Conservation (phyloP, 2,888 invertebrate genomes). For the Hyles lineata region DNA sequence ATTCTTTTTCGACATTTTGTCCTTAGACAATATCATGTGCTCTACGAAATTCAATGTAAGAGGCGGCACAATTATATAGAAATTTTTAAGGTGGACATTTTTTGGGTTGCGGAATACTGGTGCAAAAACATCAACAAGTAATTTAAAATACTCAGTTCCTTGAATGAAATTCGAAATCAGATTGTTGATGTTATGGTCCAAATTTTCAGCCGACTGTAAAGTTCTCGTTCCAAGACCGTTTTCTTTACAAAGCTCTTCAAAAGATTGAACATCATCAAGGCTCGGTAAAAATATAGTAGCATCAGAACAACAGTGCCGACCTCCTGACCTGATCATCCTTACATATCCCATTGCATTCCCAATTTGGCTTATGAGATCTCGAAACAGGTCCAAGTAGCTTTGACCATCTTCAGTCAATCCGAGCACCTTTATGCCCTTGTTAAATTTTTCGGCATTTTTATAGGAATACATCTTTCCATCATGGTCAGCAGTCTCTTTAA, state of each 20-base stretch:
- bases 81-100: conserved; percentile 95
- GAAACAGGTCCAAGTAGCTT: conserved; percentile 96
- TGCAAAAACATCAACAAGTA: conserved; percentile 96
- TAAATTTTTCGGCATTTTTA: conserved; percentile 96
- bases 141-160: conserved; percentile 94
- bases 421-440: conserved; percentile 94
- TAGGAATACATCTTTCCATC: conserved; percentile 91
- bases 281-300: conserved; percentile 95
- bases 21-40: conserved; percentile 95
- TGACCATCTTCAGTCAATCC: conserved; percentile 92
- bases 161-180: conserved; percentile 93
- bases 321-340: conserved; percentile 96
- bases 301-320: conserved; percentile 95
- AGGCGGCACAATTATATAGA: conserved; percentile 97
- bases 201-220: conserved; percentile 87
- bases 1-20: conserved; percentile 96
- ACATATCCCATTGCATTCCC: conserved; percentile 99
- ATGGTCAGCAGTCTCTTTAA: conserved; percentile 89
- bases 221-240: conserved; percentile 86
- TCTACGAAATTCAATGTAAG: conserved; percentile 97
- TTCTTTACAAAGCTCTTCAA: conserved; percentile 86
- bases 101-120: conserved; percentile 94
- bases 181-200: conserved; percentile 91
- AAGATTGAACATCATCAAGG: conserved; percentile 85
- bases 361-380: conserved; percentile 96